Conservation (phyloP, 1,140 invertebrate genomes). For the Drosophila pectinifera region DNA sequence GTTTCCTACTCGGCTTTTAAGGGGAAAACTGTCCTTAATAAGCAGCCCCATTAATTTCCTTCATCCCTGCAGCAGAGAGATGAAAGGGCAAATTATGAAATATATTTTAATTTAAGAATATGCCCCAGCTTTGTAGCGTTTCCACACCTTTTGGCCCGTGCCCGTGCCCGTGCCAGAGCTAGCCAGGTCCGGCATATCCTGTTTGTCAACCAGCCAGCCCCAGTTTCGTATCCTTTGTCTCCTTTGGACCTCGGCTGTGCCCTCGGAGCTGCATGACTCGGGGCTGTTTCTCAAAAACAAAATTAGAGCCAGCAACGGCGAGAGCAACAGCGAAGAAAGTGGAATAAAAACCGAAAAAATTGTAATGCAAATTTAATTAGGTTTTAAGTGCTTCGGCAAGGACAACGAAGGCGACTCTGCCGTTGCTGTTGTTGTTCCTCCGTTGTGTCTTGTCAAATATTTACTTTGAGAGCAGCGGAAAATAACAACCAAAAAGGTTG, state of each 20-base stretch:
- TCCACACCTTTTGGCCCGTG: constrained; percentile 13
- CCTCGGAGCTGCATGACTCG: constrained; percentile 47
- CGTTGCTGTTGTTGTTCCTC: constrained; percentile 40
- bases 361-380: constrained; percentile 83
- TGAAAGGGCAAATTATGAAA: constrained; percentile 62
- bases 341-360: constrained; percentile 65
- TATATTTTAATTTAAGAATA: constrained; percentile 50
- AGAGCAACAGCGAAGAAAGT: constrained; percentile 4
- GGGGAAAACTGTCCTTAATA: background rate
- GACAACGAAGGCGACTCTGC: constrained; percentile 51
- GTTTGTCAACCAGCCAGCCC: constrained; percentile 70
- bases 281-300: constrained; percentile 76
- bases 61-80: constrained; percentile 19
- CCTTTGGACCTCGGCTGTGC: constrained; percentile 46
- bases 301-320: constrained; percentile 60
- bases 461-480: constrained; percentile 74
- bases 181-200: constrained; percentile 30
- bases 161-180: constrained; percentile 4
- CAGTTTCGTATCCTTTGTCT: constrained; percentile 44
- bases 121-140: constrained; percentile 19
- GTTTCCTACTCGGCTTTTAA: background rate
- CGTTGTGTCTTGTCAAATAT: constrained; percentile 74
- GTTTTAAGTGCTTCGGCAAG: constrained; percentile 78
- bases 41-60: background rate
- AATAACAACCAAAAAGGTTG: constrained; percentile 79